phyloP scores from a whole-genome alignment of 2,113 vertebrate genomes.

The Mesitornis unicolor region DNA sequence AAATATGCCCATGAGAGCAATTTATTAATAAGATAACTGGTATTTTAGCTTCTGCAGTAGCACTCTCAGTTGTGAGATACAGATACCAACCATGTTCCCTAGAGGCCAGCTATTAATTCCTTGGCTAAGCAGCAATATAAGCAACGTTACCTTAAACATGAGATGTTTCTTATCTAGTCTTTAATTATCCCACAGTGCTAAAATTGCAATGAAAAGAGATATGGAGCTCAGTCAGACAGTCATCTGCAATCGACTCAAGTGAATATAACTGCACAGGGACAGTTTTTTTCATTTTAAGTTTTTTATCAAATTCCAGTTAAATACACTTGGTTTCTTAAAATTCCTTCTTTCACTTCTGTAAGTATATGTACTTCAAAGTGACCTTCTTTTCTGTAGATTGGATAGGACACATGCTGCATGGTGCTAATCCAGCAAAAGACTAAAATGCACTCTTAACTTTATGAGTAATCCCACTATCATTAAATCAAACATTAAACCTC shows the following conservation, averaged over 20 bases:
- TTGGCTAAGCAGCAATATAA: slow-evolving; percentile 37
- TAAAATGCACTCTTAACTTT: neutral
- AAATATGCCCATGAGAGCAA: neutral
- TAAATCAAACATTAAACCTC: neutral
- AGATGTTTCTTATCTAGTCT: neutral
- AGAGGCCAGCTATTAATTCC: slow-evolving; percentile 7
- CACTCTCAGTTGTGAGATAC: neutral
- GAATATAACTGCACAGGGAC: neutral
- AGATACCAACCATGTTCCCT: neutral
- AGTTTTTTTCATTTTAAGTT: neutral
- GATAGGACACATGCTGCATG: neutral
- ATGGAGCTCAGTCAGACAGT: neutral
- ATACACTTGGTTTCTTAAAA: neutral
- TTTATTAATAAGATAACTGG: neutral
- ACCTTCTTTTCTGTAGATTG: neutral
- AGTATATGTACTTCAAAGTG: neutral
- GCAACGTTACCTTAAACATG: neutral
- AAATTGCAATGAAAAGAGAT: neutral
- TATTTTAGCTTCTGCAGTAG: neutral
- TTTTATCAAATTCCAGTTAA: slow-evolving; percentile 14
- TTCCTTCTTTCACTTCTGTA: neutral
- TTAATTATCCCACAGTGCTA: neutral
- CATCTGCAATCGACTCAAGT: slow-evolving; percentile 3
- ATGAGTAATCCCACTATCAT: neutral
- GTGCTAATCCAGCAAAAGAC: neutral